Conservation (phyloP, 2,113 vertebrate species). For the Labeo rohita region DNA sequence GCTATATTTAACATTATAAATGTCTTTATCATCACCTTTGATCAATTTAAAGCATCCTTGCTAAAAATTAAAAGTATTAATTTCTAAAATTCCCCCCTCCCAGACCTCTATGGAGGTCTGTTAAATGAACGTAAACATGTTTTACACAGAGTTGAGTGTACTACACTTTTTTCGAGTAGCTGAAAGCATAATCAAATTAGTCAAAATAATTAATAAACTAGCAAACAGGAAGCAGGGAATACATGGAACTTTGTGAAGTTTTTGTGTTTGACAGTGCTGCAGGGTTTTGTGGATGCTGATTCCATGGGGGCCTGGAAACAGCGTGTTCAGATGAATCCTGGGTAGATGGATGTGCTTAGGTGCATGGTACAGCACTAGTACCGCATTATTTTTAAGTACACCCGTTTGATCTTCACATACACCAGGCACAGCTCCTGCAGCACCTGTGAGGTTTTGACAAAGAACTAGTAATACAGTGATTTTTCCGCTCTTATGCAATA, state of each 20-base stretch:
- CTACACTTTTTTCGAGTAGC: background rate
- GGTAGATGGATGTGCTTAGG: background rate
- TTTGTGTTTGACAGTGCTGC: background rate
- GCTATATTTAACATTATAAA: too few species aligned
- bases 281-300: background rate
- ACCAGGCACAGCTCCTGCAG: background rate
- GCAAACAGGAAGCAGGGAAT: background rate
- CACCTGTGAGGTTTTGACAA: background rate
- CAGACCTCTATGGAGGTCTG: background rate
- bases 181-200: background rate
- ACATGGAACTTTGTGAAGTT: slow-evolving; percentile 3
- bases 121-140: background rate
- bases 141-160: background rate
- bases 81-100: too few species aligned
- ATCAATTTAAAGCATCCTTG: too few species aligned
- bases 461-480: background rate
- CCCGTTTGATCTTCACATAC: background rate
- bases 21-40: too few species aligned
- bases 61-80: too few species aligned
- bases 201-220: background rate
- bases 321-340: background rate
- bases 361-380: background rate
- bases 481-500: slow-evolving; percentile 15
- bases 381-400: background rate
- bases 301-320: background rate